Conservation (phyloP, 1,140 invertebrate genomes). For the Nasonia longicornis region DNA sequence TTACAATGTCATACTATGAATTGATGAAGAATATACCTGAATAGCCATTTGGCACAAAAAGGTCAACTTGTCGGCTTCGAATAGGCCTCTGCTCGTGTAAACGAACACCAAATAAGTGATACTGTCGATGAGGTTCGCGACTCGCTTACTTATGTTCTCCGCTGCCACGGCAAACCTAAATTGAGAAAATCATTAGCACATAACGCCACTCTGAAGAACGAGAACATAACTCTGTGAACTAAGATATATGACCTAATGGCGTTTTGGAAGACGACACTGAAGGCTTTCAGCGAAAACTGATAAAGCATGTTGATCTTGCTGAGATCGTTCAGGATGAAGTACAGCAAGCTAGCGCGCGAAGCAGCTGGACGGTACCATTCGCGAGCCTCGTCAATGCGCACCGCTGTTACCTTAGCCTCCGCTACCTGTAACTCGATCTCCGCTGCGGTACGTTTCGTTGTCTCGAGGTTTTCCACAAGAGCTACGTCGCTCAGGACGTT, state of each 20-base stretch:
- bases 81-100: constrained; percentile 91
- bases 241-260: constrained; percentile 73
- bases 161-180: constrained; percentile 72
- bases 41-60: constrained; percentile 91
- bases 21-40: constrained; percentile 70
- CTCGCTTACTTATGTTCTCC: constrained; percentile 79
- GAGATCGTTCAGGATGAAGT: constrained; percentile 95
- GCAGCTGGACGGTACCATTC: constrained; percentile 91
- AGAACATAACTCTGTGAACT: background rate
- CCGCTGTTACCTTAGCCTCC: constrained; percentile 87
- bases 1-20: no score
- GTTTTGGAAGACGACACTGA: constrained; percentile 92
- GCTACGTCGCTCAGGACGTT: constrained; percentile 91
- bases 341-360: constrained; percentile 87
- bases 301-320: constrained; percentile 96
- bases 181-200: background rate
- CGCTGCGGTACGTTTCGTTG: constrained; percentile 90
- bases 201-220: background rate
- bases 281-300: constrained; percentile 96
- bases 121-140: constrained; percentile 85
- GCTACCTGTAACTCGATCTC: constrained; percentile 89
- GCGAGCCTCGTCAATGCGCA: constrained; percentile 90
- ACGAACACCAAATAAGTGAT: constrained; percentile 89
- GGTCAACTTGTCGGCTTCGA: constrained; percentile 93
- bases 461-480: constrained; percentile 93